Evolutionary conservation across 2,113 vertebrate species (phyloP).

Genomic region (Cyanistes caeruleus): DNA sequence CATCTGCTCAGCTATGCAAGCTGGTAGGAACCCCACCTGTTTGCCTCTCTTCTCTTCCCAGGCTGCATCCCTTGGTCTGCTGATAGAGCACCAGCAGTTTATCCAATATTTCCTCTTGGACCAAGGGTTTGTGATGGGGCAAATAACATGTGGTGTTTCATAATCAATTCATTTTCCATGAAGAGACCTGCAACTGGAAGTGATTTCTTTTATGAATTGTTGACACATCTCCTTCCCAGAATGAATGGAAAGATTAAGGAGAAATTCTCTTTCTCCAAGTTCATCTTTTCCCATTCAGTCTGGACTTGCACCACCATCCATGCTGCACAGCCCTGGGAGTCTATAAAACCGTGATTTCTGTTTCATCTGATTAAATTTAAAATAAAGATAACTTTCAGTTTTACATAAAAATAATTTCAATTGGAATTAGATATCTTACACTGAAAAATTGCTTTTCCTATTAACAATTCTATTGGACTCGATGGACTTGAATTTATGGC

Average conservation of each 20-base stretch:
- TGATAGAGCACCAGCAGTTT: background rate
- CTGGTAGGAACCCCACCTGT: rapidly evolving
- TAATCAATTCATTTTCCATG: background rate
- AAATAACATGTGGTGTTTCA: background rate
- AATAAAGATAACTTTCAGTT: background rate
- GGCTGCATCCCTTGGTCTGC: background rate
- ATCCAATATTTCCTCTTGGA: background rate
- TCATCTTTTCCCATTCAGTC: background rate
- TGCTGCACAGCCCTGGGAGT: background rate
- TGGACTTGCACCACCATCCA: background rate
- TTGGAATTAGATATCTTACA: background rate
- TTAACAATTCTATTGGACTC: background rate
- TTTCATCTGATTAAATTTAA: background rate
- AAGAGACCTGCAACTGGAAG: background rate
- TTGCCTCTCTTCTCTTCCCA: background rate
- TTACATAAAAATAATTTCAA: background rate
- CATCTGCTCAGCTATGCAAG: background rate
- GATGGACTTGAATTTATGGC: background rate
- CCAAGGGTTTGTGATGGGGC: background rate
- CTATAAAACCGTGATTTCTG: background rate
- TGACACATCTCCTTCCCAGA: background rate
- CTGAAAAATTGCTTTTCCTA: background rate
- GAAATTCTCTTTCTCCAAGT: background rate
- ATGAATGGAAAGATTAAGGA: background rate
- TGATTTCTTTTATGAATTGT: background rate